Base-by-base conservation (phyloP, 2,888 invertebrate genomes). In the Tipula helvola region DNA sequence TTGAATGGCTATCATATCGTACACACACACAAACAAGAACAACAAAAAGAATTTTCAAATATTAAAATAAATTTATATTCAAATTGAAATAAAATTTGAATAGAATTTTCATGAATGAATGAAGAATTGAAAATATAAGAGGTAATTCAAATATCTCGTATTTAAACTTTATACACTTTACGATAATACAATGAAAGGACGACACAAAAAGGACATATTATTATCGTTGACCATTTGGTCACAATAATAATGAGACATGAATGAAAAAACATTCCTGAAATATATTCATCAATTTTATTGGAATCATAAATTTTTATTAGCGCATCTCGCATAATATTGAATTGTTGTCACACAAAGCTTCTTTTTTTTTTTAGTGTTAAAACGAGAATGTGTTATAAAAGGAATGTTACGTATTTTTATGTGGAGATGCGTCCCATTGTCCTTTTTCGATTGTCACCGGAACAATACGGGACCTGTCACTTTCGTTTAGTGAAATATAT, bases 21-120 rank as follows among this genome's bases (percentile, higher is more conserved):
- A 57, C 44, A 44, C 44, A 44, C 10, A 44, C 10, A 44, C 10
- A 44, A 44, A 39, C 7, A 3, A 7, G 39, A 7, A 39, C 7
- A 44, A 44, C 7, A 52, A 10, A 71, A 71, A 71, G 28, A 28
- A 71, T 71, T 71, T 71, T 71, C 71, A 71, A 71, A 71, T 71
- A 71, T 71, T 71, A 71, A 71, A 71, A 71, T 71, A 8, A 28
- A 28, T 71, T 28, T 71, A 18, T 71, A 71, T 71, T 71, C 71
- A 71, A 71, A 71, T 71, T 71, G 71, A 71, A 71, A 71, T 71
- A 71, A 71, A 71, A 71, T 71, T 71, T 71, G 71, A 71, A 71
- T 71, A 71, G 71, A 71, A 71, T 71, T 71, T 71, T 71, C 28
- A 71, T 28, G 71, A 71, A 71, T 71, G 71, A 71, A 71, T 12